Base-by-base conservation (phyloP, 2,888 invertebrate genomes). In the Rhingia rostrata region DNA sequence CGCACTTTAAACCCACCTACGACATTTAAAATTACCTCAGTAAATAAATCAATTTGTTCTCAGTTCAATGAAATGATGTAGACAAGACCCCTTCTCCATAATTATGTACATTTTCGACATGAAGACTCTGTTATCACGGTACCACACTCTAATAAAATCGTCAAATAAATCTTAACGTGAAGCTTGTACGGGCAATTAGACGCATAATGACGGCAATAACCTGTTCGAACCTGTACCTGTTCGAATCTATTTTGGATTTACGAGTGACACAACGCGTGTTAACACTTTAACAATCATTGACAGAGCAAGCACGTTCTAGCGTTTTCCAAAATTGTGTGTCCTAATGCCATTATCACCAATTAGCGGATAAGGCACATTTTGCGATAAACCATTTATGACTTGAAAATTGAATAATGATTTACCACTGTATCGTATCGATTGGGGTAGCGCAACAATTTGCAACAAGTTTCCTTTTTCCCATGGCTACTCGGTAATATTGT, bases 271-370 rank as follows among this genome's bases (percentile, higher is more conserved):
- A 51, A 51, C n/a, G 30, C 41, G 30, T 43, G 30, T 54, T n/a
- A 30, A 32, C 32, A 22, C 22, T 33, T 58, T 41, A 3, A 22
- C 30, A 37, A 51, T 51, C 63, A 10, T 41, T 41, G 41, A 51
- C 45, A 22, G 10, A 63, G 35, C 37, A 43, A 70, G 63, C 70
- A 64, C 63, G 63, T 58, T 70, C 35, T 56, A 6, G 56, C 43
- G 33, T 60, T 41, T 32, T 41, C 43, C 22, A 4, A 49, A 49
- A 32, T 49, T 32, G 5, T 49, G 10, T 22, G 30, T 60, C 53
- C 41, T 63, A 35, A 22, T 39, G 4, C 30, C n/a, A 63, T 69
- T 69, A 63, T 70, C 78, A 70, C 49, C 22, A 10, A 3, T 22
- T 22, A 6, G 7, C 39, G 32, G 22, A 14, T 41, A 6, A 22